Conservation (phyloP, 2,797 vertebrate genomes). For the Margarornis squamiger region DNA sequence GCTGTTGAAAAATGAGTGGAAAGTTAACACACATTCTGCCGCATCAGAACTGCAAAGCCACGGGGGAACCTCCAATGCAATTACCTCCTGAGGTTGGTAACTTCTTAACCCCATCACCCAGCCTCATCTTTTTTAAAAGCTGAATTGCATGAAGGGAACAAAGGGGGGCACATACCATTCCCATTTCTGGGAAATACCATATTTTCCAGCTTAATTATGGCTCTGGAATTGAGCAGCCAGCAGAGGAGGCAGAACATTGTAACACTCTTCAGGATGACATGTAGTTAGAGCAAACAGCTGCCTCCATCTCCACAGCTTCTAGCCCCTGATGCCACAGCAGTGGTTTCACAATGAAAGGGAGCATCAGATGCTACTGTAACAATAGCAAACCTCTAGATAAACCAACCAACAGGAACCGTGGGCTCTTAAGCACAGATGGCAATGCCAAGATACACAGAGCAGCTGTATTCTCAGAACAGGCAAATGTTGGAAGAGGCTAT, state of each 20-base stretch:
- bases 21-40: background rate
- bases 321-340: background rate
- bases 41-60: background rate
- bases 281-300: background rate
- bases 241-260: background rate
- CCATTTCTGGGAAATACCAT: background rate
- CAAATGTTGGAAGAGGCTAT: background rate
- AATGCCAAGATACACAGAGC: background rate
- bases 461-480: background rate
- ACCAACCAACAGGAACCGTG: background rate
- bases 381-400: background rate
- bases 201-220: background rate
- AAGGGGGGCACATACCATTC: background rate
- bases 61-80: background rate
- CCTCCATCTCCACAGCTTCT: background rate
- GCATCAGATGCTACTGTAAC: background rate
- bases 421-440: background rate
- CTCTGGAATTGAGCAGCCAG: background rate
- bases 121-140: background rate
- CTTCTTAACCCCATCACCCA: background rate
- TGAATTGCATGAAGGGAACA: background rate
- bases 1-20: background rate
- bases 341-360: background rate
- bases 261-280: background rate
- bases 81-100: rapidly evolving